Evolutionary conservation across 2,113 vertebrate species (phyloP).

Genomic region (Nannobrachium achirus): DNA sequence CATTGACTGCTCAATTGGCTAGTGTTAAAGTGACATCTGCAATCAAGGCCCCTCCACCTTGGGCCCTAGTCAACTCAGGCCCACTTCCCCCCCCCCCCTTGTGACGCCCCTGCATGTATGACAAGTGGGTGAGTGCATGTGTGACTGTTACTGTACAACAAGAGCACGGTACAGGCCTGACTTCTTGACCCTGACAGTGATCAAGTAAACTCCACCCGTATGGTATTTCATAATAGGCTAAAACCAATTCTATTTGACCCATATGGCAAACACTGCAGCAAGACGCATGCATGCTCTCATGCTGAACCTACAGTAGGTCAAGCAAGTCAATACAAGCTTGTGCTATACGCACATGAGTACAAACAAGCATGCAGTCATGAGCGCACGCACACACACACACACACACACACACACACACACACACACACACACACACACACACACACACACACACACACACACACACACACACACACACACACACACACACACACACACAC

Average conservation of each 20-base stretch:
- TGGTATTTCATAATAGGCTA: not conserved
- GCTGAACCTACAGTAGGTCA: slow-evolving; percentile 42
- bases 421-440: slow-evolving; percentile 6
- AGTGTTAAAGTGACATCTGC: no score
- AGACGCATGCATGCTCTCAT: slow-evolving; percentile 30
- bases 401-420: not conserved
- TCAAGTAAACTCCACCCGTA: not conserved
- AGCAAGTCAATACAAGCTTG: slow-evolving; percentile 69
- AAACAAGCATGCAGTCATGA: slow-evolving; percentile 42
- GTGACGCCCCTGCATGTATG: not conserved
- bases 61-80: no score
- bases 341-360: slow-evolving; percentile 27
- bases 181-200: not conserved
- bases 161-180: not conserved
- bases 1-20: no score
- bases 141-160: not conserved
- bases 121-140: not conserved
- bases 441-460: not conserved
- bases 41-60: no score
- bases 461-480: not conserved
- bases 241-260: not conserved
- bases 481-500: no score
- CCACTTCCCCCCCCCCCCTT: no score
- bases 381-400: slow-evolving; percentile 18
- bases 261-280: slow-evolving; percentile 17